A percentile compares a stretch with the other conserved stretches of the same genome.
phyloP scores from a whole-genome alignment of 2,113 vertebrate genomes.

The Regulus satrapa region DNA sequence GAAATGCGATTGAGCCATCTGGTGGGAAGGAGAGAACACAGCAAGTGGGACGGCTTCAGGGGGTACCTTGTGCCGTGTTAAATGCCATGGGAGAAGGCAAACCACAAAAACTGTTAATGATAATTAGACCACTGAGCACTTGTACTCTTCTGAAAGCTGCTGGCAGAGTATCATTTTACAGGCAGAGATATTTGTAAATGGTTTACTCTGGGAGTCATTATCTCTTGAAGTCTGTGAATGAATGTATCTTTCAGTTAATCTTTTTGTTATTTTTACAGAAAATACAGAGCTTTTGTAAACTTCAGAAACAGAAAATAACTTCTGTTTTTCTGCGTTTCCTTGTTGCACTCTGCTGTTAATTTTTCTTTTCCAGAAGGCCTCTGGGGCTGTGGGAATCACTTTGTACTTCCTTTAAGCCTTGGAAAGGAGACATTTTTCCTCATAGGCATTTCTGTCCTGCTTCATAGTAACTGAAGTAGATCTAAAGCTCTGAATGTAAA shows the following conservation, averaged over 20 bases:
- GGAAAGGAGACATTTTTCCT: not conserved
- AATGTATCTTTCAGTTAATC: not conserved
- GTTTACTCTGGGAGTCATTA: not conserved
- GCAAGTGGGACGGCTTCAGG: not conserved
- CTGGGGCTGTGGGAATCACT: not conserved
- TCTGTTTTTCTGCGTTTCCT: not conserved
- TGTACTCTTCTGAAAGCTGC: not conserved
- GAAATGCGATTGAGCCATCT: slow-evolving; percentile 58
- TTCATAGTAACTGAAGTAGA: not conserved
- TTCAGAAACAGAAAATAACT: not conserved
- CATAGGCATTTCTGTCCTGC: not conserved
- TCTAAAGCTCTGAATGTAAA: not conserved
- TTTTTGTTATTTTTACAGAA: not conserved
- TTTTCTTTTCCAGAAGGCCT: not conserved
- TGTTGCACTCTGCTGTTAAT: not conserved
- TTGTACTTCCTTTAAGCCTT: not conserved
- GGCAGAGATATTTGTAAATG: not conserved
- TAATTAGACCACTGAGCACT: not conserved
- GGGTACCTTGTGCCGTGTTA: not conserved
- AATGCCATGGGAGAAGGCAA: not conserved
- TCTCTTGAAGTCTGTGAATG: not conserved
- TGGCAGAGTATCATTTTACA: not conserved
- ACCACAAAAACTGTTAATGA: not conserved
- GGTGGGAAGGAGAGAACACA: slow-evolving; percentile 15
- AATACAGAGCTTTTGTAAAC: not conserved